Evolutionary conservation across 2,797 vertebrate genomes (phyloP), one percentile per base, ranked within the genome.

Genomic region (Enteromius fasciolatus): DNA sequence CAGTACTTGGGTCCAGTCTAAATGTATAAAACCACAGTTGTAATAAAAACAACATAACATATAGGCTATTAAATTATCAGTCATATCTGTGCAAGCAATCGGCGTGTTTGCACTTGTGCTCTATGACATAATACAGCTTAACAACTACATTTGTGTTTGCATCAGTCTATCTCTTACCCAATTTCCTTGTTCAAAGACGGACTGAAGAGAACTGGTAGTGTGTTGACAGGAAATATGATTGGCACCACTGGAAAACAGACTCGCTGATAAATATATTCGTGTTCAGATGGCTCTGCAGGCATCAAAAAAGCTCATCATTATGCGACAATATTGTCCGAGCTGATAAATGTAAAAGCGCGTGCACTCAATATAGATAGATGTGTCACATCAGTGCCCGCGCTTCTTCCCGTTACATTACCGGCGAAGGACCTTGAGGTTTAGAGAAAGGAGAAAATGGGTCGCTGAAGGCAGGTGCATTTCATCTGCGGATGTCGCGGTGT

Each of bases 371-470:
- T 23, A 69, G 67, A 23, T 39, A 61, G 52, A 3, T 23, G 70
- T 36, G 72, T 44, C 52, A 59, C 73, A 44, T 44, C 52, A 59
- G 54, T 6, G 15, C 54, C 14, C 0, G 52, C 41, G 11, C 41
- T 39, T 59, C 12, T 59, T 59, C 33, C n/a, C 18, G 73, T 41
- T 25, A 25, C 52, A 59, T 41, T 59, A 41, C 39, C 14, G 17
- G 73, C n/a, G 52, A 76, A 76, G 39, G 52, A 76, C 74, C 54
- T 76, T 61, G 54, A 61, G 74, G 33, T 61, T 59, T 59, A 20
- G 12, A 23, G 50, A 36, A 50, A 59, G 6, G 73, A 75, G 52
- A 75, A 57, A 76, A 41, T 57, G 54, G n/a, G 73, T 59, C 54
- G 54, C 73, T 28, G 9, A 41, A 59, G 73, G 74, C 36, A 59